Evolutionary conservation across 2,113 vertebrate genomes (phyloP).

Genomic region (Oryzias melastigma): DNA sequence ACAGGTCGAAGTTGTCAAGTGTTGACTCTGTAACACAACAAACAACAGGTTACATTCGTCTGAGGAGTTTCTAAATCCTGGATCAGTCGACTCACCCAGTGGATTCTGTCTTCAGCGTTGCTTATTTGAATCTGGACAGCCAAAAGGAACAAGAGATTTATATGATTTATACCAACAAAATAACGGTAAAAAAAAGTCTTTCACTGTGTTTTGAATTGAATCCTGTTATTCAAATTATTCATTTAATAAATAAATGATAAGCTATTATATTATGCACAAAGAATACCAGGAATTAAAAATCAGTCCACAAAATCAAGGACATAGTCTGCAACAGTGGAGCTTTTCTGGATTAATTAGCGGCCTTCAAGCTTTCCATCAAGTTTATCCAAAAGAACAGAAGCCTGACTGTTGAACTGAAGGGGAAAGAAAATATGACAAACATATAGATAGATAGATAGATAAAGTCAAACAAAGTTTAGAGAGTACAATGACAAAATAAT

Average conservation of each 20-base stretch:
- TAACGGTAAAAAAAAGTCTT: constrained; percentile 27
- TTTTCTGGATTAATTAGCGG: constrained; percentile 28
- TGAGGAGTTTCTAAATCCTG: no score
- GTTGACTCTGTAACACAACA: no score
- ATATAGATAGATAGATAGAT: background rate
- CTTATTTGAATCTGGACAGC: constrained; percentile 15
- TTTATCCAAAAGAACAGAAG: constrained; percentile 22
- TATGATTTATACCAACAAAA: constrained; percentile 8
- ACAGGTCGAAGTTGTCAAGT: no score
- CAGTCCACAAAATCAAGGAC: constrained; percentile 47
- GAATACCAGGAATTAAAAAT: constrained; percentile 61
- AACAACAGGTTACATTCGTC: no score
- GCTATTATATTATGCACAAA: constrained; percentile 66
- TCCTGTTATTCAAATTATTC: constrained; percentile 59
- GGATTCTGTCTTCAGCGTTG: background rate
- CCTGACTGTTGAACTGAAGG: background rate
- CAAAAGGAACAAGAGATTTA: background rate
- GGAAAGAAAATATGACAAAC: background rate
- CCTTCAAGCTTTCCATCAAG: constrained; percentile 30
- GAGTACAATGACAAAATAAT: constrained; percentile 33
- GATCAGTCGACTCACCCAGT: no score
- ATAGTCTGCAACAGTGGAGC: constrained; percentile 15
- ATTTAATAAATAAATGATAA: constrained; percentile 62
- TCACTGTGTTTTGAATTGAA: constrained; percentile 36
- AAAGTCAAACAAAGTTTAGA: constrained; percentile 3